Base-by-base conservation (phyloP, 2,113 vertebrate genomes). In the Calyptomena viridis region DNA sequence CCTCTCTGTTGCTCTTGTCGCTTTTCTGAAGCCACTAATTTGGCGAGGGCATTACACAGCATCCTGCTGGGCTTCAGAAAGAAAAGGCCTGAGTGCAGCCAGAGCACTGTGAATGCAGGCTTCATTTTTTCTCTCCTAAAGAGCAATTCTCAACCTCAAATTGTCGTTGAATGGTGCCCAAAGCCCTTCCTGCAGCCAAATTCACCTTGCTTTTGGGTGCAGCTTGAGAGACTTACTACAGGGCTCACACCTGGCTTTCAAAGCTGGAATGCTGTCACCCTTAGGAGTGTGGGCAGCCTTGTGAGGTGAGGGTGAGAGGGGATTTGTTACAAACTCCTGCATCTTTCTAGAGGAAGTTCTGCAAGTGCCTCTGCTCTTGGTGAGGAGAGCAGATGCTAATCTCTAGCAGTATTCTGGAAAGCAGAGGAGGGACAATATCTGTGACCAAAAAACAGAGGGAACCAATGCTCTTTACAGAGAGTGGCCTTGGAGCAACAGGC, bases 261-360 rank as follows among this genome's bases (percentile, higher is more conserved):
- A 60, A 86, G 33, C 27, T 2, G 5, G 53, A 76, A 10, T 8
- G 2, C 22, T 64, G 37, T 37, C 23, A 46, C 11, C 6, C 30
- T 56, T 20, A 52, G 50, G 71, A 27, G 7, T 2, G 0, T 3
- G 27, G 47, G 27, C 42, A 52, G 35, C 35, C 52, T 83, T 3
- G 11, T 30, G 1, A 85, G 62, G 44, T 1, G 67, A 83, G 40
- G 8, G 12, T 60, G 21, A 21, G 19, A 72, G 49, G 47, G 14
- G 33, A 37, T 49, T 47, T n/a, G 4, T 56, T 17, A 15, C 5
- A 0, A 3, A 11, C 11, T 66, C 15, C 56, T 0, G 1, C 16
- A 33, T 60, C 35, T 58, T 78, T 58, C 31, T 37, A 40, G 30
- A 78, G 18, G 20, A 76, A 59, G 16, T 49, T 68, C n/a, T 83